Base-by-base conservation (phyloP, 1,140 invertebrate genomes). In the Listronotus oregonensis region DNA sequence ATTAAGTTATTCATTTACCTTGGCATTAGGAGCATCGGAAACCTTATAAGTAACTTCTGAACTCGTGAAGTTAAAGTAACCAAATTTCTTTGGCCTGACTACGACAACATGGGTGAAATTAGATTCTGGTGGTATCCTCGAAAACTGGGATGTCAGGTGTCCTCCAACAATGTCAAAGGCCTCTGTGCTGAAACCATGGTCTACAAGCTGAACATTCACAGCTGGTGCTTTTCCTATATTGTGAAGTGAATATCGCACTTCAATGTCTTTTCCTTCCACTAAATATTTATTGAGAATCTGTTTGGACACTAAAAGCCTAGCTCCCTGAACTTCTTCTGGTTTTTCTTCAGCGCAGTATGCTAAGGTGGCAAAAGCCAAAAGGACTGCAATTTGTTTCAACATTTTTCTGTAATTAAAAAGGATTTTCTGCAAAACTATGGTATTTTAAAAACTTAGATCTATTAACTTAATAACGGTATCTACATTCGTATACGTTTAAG, bases 221-320 rank as follows among this genome's bases (percentile, higher is more conserved):
- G 96, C 96, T 69, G 95, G 89, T 66, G 91, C 91, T 60, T 85
- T 89, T 32, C 93, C 93, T 67, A 94, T 87, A 78, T 95, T 95
- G 78, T 89, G 91, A 49, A 94, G 81, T 15, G 90, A 91, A 73
- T 94, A 94, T 83, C 97, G 94, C 42, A 99, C 90, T 71, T 98
- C 86, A 72, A 98, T 89, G 79, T 99, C 97, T 89, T 95, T 95
- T 76, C 92, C 91, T 85, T 99, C 96, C n/a, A 99, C 96, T 54
- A 99, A 82, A 79, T 98, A 99, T 82, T 93, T 96, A 75, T 98
- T 99, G n/a, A 98, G 84, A 73, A 99, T 89, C 81, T 93, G 90
- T 81, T 95, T 95, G 4, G 90, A 91, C 12, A 94, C 86, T 50
- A 95, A 80, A 44, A 95, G 79, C 69, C 87, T 85, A 14, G 92